phyloP scores from a whole-genome alignment of 2,113 vertebrate species.

The Takifugu bimaculatus region DNA sequence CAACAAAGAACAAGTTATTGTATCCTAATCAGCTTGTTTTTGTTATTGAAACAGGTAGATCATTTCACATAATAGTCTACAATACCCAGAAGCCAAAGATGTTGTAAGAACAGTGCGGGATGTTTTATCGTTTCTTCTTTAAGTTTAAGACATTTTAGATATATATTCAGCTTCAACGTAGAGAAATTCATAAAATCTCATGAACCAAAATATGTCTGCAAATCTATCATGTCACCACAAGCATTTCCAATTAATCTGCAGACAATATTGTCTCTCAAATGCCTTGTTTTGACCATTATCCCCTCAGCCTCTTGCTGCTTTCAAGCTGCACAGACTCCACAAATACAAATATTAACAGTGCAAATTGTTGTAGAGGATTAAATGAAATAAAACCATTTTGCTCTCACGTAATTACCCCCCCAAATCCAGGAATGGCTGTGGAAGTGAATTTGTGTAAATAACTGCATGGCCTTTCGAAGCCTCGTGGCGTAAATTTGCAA shows the following conservation, averaged over 20 bases:
- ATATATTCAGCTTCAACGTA: too few relatives aligned
- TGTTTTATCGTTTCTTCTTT: too few relatives aligned
- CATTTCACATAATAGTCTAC: too few relatives aligned
- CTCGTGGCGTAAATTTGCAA: conserved; percentile 71
- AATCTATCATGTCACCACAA: background rate
- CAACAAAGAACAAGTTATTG: too few relatives aligned
- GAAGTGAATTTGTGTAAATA: conserved; percentile 76
- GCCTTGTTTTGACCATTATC: conserved; percentile 26
- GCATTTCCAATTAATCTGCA: conserved; percentile 11
- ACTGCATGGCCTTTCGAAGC: conserved; percentile 69
- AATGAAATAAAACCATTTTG: conserved; percentile 76
- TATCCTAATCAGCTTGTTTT: too few relatives aligned
- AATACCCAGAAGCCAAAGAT: too few relatives aligned
- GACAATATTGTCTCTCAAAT: conserved; percentile 8
- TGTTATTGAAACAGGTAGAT: too few relatives aligned
- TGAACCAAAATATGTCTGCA: too few relatives aligned
- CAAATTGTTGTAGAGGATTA: conserved; percentile 75
- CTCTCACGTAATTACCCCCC: conserved; percentile 68
- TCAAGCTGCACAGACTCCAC: conserved; percentile 63
- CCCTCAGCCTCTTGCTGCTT: conserved; percentile 50
- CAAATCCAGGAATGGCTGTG: conserved; percentile 71
- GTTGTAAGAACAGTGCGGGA: too few relatives aligned
- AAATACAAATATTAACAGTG: conserved; percentile 71
- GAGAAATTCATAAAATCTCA: too few relatives aligned
- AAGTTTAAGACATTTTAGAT: too few relatives aligned